phyloP scores from a whole-genome alignment of 2,113 vertebrate species.

The Xiphophorus maculatus region DNA sequence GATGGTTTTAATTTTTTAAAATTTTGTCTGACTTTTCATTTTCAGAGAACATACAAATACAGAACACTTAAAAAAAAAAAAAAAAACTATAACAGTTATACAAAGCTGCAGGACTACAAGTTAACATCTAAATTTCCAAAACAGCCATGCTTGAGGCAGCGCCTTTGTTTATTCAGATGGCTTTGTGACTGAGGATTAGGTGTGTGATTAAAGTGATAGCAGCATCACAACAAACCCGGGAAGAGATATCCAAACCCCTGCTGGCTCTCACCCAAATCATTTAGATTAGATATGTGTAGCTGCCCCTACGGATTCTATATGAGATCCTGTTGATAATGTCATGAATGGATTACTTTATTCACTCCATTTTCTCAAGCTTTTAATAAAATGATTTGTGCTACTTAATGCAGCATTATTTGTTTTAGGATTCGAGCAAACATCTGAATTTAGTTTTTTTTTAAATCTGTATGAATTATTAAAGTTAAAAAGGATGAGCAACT shows the following conservation, averaged over 20 bases:
- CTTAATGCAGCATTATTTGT: conserved; percentile 6
- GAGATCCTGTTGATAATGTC: background rate
- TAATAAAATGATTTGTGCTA: background rate
- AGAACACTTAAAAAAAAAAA: too few species aligned
- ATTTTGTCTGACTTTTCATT: too few species aligned
- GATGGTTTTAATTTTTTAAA: too few species aligned
- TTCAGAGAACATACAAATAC: too few species aligned
- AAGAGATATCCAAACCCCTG: conserved; percentile 24
- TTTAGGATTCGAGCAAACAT: background rate
- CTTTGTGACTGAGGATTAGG: conserved; percentile 22
- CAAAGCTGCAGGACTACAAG: background rate
- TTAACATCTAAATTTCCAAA: background rate
- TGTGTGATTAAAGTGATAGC: conserved; percentile 25
- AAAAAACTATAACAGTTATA: too few species aligned
- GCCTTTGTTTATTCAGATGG: conserved; percentile 8
- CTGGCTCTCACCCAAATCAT: conserved; percentile 20
- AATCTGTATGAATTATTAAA: background rate
- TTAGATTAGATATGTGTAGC: conserved; percentile 31
- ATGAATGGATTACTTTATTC: background rate
- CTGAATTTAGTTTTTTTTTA: background rate
- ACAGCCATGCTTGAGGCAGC: background rate
- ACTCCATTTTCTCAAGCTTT: conserved; percentile 1
- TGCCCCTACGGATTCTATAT: conserved; percentile 2
- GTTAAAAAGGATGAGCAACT: background rate
- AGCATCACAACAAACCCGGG: conserved; percentile 39